Conservation (phyloP, 2,888 invertebrate species). For the Lucinisca nassula region DNA sequence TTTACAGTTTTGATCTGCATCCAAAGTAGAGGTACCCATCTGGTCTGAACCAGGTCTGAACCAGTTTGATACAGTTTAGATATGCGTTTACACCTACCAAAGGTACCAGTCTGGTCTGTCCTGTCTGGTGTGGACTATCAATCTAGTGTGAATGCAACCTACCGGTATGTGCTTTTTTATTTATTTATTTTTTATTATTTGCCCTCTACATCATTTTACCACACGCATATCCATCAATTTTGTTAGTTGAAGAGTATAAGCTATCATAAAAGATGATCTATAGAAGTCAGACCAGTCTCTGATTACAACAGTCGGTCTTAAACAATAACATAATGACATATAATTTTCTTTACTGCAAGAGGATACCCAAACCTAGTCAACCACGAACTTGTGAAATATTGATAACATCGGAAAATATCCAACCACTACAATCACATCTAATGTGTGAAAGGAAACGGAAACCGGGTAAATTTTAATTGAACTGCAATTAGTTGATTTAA, state of each 20-base stretch:
- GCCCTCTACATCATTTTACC: background rate
- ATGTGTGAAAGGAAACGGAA: background rate
- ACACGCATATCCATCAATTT: background rate
- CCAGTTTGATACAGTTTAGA: too few species aligned
- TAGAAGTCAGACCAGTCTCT: background rate
- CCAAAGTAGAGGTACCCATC: too few species aligned
- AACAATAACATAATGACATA: conserved; percentile 6
- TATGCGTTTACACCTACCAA: too few species aligned
- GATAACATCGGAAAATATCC: conserved; percentile 1
- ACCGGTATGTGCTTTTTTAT: too few species aligned
- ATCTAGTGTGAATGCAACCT: too few species aligned
- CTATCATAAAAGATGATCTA: background rate
- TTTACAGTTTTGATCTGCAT: too few species aligned
- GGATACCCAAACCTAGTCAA: background rate
- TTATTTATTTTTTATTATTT: too few species aligned
- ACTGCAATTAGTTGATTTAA: conserved; percentile 3
- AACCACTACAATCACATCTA: background rate
- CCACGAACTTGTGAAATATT: background rate
- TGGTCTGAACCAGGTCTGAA: too few species aligned
- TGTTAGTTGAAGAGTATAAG: background rate
- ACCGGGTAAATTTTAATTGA: conserved; percentile 4
- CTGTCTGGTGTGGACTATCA: too few species aligned
- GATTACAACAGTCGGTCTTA: background rate
- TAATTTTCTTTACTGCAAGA: background rate
- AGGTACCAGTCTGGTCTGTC: too few species aligned